Evolutionary conservation across 1,140 invertebrate genomes (phyloP), one percentile per base, ranked within the genome.

Genomic region (Aplysia californica): DNA sequence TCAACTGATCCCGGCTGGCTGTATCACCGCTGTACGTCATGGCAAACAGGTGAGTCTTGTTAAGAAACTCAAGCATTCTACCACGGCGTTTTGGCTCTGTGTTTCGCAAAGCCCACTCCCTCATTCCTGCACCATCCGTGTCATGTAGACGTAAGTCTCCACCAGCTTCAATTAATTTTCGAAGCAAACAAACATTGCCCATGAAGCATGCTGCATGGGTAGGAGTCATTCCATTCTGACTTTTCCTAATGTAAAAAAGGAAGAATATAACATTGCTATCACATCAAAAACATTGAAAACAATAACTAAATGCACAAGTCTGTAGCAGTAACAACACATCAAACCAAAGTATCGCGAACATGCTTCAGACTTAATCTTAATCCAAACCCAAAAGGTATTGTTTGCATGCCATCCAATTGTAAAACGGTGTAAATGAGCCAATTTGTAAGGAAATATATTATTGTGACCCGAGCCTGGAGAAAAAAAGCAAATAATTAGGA

Each of bases 131-230:
- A 5, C 84, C 82, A 64, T 84, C 44, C 38, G 81, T 80, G 79
- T 91, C 90, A 81, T 87, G 87, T 26, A 91, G 82, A 33, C 89
- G 74, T 29, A 91, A 82, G 78, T 91, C 90, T 10, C 90, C 91
- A 35, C 90, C 90, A 33, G 86, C 85, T 70, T 88, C 85, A 20
- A 91, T 78, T 50, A 91, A 77, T 5, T 82, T 71, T 6, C 80
- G 80, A 20, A 91, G 66, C n/a, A 89, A 79, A 29, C 84, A 79
- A 18, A 86, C 66, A 78, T 87, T 88, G 0, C 89, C 90, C 68
- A 68, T 79, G 76, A 87, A 89, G 77, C 87, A 85, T 15, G 89
- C 89, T 26, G 83, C 88, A 82, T 91, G 90, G 4, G 90, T 83
- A 31, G 91, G 86, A 3, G 91, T 91, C 70, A 83, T 82, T 21